Base-by-base conservation (phyloP, 2,888 invertebrate species). In the Drosophila gaucha region DNA sequence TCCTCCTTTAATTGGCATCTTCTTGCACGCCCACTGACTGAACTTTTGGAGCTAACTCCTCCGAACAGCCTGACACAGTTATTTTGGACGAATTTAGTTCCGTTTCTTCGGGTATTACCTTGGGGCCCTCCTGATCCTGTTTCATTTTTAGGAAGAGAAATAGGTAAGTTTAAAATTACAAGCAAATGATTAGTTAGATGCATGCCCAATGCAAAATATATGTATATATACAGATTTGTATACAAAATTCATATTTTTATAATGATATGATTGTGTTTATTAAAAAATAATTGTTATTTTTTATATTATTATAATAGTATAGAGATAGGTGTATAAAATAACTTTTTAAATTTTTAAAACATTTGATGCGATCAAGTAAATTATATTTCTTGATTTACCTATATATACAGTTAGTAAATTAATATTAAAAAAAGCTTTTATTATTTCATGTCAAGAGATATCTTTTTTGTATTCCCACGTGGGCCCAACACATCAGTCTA, bases 71-170 rank as follows among this genome's bases (percentile, higher is more conserved):
- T 2, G 78, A 64, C 6, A 89, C 84, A 36, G 80, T 86, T 30
- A 72, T 64, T 57, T 89, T 89, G 9, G 90, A 89, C 67, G 85
- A 84, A 49, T 86, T 84, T 22, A 90, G 66, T 64, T 91, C 91
- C 39, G 90, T 88, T 78, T 94, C 94, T 82, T 94, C 94, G 0
- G 94, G 94, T 57, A 94, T 94, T n/a, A 94, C 94, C 86, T 94
- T 94, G 9, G 93, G 92, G 6, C 93, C 93, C 59, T 91, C 92
- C 65, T 90, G 90, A 77, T 92, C 91, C 92, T 92, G 60, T 6
- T 30, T 24, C 5, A 2, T 39, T n/a, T 2, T 22, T 22, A 4
- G 41, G 5, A 41, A 41, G 24, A 24, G 14, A 26, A 41, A 41
- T 26, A 6, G 22, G 22, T 5, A 22, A 14, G 1, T 12, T 12